phyloP scores from a whole-genome alignment of 2,888 invertebrate genomes.

The Harpalus rufipes region DNA sequence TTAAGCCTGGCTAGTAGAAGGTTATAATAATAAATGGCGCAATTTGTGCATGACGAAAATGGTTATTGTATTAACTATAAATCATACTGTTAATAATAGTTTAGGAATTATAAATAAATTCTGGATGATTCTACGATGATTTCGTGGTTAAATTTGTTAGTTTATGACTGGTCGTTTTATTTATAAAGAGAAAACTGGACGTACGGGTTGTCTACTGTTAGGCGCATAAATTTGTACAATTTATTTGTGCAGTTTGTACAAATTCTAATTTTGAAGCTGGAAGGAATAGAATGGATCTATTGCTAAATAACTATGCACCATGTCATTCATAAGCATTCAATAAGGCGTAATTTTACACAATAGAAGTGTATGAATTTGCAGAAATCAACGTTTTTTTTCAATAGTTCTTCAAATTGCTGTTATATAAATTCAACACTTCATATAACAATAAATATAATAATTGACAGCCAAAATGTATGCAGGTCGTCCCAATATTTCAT shows the following conservation, averaged over 20 bases:
- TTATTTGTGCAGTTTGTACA: slow-evolving; percentile 45
- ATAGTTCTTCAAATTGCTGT: background rate
- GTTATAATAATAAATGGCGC: slow-evolving; percentile 53
- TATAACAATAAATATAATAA: slow-evolving; percentile 1
- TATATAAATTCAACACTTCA: background rate
- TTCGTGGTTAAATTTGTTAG: slow-evolving; percentile 25
- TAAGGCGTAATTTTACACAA: background rate
- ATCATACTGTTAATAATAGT: background rate
- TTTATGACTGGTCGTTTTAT: slow-evolving; percentile 40
- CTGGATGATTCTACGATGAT: background rate
- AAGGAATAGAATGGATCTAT: slow-evolving; percentile 60
- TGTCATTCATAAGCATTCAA: slow-evolving; percentile 46
- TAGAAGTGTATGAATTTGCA: background rate
- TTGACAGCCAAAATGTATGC: background rate
- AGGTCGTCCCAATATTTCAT: background rate
- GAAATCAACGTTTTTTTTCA: background rate
- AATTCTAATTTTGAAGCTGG: slow-evolving; percentile 44
- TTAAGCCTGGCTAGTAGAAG: slow-evolving; percentile 56
- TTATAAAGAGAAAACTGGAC: slow-evolving; percentile 19
- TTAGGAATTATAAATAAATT: slow-evolving; percentile 14
- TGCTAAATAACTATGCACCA: slow-evolving; percentile 25
- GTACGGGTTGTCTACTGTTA: slow-evolving; percentile 21
- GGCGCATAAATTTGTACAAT: slow-evolving; percentile 33
- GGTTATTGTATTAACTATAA: slow-evolving; percentile 5
- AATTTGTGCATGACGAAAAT: slow-evolving; percentile 18